Evolutionary conservation across 2,797 vertebrate species (phyloP), one percentile per base, ranked within the genome.

Genomic region (Scleropages formosus): DNA sequence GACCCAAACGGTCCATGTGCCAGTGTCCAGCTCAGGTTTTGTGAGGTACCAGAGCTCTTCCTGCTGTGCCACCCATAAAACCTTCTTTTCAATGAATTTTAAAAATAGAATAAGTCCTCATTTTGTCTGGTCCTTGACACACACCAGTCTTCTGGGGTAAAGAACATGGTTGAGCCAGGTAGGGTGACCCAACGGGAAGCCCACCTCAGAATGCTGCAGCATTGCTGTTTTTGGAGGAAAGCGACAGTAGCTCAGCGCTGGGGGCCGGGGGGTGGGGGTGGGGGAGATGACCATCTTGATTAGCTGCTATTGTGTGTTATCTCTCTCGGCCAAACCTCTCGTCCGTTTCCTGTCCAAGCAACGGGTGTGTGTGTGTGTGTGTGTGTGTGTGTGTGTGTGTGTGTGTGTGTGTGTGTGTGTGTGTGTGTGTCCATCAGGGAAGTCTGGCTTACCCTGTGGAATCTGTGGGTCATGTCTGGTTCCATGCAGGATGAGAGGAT

Each of bases 251-350:
- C 27, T 44, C 4, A 1, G 15, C 39, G 7, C 61, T 3, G 10
- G 9, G 22, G 1, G 18, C 16, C 51, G 73, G 20, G 56, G 49
- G 53, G 70, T 8, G 63, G 69, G 15, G 53, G 20, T 27, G 20
- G 49, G 18, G 11, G 13, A 27, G 78, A 79, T 79, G 77, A 47
- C 2, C 22, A 79, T 79, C 78, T 79, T 77, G 65, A 79, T 79
- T 76, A 77, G 75, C 46, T 51, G 51, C 65, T 76, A 64, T 73
- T 70, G 39, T 71, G 64, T 27, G 71, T 74, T 77, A 70, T 79
- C 75, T 76, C 26, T 65, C 22, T 62, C 22, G 22, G 44, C 71
- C 63, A 59, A 68, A 70, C 73, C 46, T 15, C 75, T 26, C 20
- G 47, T 73, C 59, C 49, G 49, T 73, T 79, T 79, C 75, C 75